Evolutionary conservation across 1,140 invertebrate species (phyloP).

Genomic region (Halotydeus destructor): DNA sequence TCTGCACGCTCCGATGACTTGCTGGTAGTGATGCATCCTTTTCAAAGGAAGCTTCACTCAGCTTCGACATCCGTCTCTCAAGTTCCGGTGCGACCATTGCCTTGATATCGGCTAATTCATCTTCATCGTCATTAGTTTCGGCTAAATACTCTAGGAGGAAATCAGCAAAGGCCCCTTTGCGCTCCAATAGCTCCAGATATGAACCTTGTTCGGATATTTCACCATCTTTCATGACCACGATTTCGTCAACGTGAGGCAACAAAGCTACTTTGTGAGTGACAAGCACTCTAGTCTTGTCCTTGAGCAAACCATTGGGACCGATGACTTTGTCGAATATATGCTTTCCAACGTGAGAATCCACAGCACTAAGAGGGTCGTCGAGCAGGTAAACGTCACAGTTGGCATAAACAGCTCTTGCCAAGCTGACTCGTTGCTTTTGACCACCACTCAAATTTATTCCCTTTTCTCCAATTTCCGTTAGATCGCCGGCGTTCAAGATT

Average conservation of each 20-base stretch:
- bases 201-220: constrained; percentile 28
- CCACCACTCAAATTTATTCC: constrained; percentile 15
- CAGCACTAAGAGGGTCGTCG: constrained; percentile 38
- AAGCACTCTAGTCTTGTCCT: constrained; percentile 32
- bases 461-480: constrained; percentile 80
- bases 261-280: constrained; percentile 28
- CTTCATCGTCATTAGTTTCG: no score
- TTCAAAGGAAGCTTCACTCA: neutral
- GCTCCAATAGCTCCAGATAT: constrained; percentile 24
- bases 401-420: constrained; percentile 19
- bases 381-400: constrained; percentile 24
- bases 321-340: constrained; percentile 84
- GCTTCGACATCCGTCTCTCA: neutral
- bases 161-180: constrained; percentile 20
- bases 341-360: constrained; percentile 83
- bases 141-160: constrained; percentile 23
- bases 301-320: constrained; percentile 52
- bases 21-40: neutral
- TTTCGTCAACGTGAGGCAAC: constrained; percentile 62
- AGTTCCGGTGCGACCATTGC: neutral
- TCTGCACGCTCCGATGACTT: no score
- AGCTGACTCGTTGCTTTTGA: constrained; percentile 18
- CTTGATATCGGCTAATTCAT: constrained; percentile 2
- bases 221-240: constrained; percentile 59
- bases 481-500: no score